Evolutionary conservation across 2,797 vertebrate genomes (phyloP).

Genomic region (Ficedula albicollis): DNA sequence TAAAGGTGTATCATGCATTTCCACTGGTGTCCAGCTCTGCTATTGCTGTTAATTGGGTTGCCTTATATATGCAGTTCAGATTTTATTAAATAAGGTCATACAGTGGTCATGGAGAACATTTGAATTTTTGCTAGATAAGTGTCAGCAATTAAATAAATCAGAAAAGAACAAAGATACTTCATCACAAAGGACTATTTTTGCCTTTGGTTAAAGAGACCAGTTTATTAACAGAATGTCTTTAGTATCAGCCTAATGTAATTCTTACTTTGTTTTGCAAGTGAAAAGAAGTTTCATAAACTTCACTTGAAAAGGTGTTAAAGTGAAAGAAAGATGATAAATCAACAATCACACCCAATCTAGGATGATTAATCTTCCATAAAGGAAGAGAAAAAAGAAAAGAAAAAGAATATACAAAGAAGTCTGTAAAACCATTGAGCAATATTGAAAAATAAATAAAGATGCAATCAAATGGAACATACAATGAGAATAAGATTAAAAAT

Average conservation of each 20-base stretch:
- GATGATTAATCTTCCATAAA: neutral
- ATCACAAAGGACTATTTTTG: neutral
- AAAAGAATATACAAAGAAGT: neutral
- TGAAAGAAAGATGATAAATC: neutral
- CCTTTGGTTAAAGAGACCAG: neutral
- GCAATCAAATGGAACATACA: neutral
- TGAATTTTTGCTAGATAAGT: neutral
- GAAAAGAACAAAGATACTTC: neutral
- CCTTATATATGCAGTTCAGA: neutral
- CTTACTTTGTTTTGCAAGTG: neutral
- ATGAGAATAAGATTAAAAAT: neutral
- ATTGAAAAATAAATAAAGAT: neutral
- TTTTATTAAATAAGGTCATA: neutral
- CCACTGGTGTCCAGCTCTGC: neutral
- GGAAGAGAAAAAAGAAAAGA: neutral
- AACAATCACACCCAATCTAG: neutral
- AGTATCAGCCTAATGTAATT: neutral
- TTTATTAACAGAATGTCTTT: neutral
- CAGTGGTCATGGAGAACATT: neutral
- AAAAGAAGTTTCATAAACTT: neutral
- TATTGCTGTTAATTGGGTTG: neutral
- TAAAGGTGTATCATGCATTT: neutral
- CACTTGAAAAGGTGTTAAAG: neutral
- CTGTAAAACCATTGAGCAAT: neutral
- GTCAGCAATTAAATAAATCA: neutral